Evolutionary conservation across 2,888 invertebrate genomes (phyloP), one percentile per base, ranked within the genome.

Genomic region (Lepidonotus clava): DNA sequence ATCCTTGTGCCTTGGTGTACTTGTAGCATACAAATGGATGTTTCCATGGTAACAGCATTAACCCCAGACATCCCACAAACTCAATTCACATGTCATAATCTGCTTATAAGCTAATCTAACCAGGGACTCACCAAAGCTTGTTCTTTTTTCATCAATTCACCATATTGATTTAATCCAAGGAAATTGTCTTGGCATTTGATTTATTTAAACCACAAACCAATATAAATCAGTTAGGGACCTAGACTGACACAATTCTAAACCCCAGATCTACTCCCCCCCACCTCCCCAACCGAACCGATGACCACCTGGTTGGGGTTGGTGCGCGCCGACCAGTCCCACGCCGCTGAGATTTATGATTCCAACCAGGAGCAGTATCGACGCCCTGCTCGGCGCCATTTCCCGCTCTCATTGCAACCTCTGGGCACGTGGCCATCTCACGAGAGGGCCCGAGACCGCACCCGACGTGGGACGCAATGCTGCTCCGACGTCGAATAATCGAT

Each of bases 1-100:
- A 71, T 71, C 38, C 38, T 18, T 71, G n/a, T n/a, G 71, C 71
- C n/a, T 36, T 71, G 21, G 38, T 34, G 71, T 18, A 34, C 38
- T 2, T 11, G 71, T 71, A 38, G 71, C 71, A 71, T 71, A 21
- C 36, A 36, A 71, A 71, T 71, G 71, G 38, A 34, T 71, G 36
- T 71, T 34, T 34, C 71, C 71, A 34, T 71, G 38, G 71, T 71
- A 71, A 71, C 71, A 71, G 71, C 71, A 71, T 71, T 71, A 71
- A 71, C 71, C 71, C 71, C 18, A n/a, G n/a, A n/a, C n/a, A n/a
- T n/a, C n/a, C n/a, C n/a, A n/a, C n/a, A n/a, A n/a, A n/a, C n/a
- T n/a, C n/a, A n/a, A n/a, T n/a, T n/a, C n/a, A n/a, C n/a, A n/a
- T n/a, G n/a, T n/a, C n/a, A n/a, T n/a, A n/a, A n/a, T n/a, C n/a